Conservation (phyloP, 23 tunicate species). For the Pegea sp. region DNA sequence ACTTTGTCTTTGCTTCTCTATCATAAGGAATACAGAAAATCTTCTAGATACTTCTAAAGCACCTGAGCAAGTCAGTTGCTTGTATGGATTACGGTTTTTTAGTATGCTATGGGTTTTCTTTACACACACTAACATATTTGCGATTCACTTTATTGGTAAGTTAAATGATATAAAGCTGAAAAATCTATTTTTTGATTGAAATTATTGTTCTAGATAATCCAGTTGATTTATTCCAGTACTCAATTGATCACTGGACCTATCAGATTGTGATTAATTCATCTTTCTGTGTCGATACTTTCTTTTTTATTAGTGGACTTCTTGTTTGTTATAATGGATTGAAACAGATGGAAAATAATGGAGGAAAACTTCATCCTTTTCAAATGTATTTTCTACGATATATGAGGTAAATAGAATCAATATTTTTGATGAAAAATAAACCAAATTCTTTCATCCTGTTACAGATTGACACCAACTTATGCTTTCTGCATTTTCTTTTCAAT, state of each 20-base stretch:
- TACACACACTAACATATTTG: no score
- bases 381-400: slow-evolving; percentile 70
- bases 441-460: slow-evolving; percentile 2
- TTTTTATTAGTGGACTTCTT: slow-evolving; percentile 59
- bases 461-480: slow-evolving; percentile 68
- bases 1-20: no score
- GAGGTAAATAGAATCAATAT: slow-evolving; percentile 18
- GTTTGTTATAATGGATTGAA: slow-evolving; percentile 47
- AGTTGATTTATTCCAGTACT: no score
- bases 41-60: no score
- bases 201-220: no score
- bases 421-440: not conserved
- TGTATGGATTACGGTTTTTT: no score
- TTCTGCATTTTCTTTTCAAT: slow-evolving; percentile 24
- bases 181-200: no score
- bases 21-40: no score
- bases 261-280: slow-evolving; percentile 34
- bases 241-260: slow-evolving; percentile 7
- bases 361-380: slow-evolving; percentile 34
- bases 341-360: slow-evolving; percentile 18
- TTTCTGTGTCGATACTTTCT: slow-evolving; percentile 59
- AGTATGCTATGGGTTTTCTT: no score
- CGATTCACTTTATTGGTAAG: no score
- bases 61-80: no score
- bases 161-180: no score